Conservation (phyloP, 1,140 invertebrate genomes). For the Bombus soroeensis region DNA sequence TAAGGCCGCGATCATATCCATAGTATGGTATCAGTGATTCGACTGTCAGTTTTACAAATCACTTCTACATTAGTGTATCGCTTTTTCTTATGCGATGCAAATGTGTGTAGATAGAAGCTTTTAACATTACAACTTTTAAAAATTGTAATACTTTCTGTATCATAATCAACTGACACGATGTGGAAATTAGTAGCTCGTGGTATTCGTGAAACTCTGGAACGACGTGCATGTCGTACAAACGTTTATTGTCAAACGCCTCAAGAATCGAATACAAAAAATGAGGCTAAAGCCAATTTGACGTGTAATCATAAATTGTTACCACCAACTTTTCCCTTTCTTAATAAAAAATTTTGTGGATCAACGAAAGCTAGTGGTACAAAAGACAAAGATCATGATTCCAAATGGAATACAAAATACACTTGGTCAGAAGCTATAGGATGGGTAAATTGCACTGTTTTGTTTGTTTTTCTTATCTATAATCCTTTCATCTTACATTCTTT, state of each 20-base stretch:
- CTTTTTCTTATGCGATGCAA: not conserved
- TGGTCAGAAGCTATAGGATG: slow-evolving; percentile 76
- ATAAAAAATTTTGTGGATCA: slow-evolving; percentile 60
- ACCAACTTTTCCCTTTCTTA: slow-evolving; percentile 51
- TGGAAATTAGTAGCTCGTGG: slow-evolving; percentile 76
- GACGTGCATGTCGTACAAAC: slow-evolving; percentile 74
- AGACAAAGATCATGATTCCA: slow-evolving; percentile 61
- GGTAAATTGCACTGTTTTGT: slow-evolving; percentile 65
- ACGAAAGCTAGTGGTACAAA: slow-evolving; percentile 57
- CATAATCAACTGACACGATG: slow-evolving; percentile 58
- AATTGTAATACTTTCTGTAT: not conserved
- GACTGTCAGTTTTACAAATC: no score
- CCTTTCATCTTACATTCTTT: not conserved
- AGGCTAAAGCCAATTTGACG: slow-evolving; percentile 63
- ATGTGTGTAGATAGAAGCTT: not conserved
- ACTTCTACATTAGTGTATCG: not conserved
- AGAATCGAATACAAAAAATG: slow-evolving; percentile 59
- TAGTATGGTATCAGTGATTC: not conserved
- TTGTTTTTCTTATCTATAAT: slow-evolving; percentile 21
- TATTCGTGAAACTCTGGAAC: slow-evolving; percentile 74
- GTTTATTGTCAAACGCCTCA: slow-evolving; percentile 73
- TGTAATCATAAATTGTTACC: slow-evolving; percentile 62
- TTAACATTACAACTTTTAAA: not conserved
- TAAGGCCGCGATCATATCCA: no score
- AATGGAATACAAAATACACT: slow-evolving; percentile 71